Conservation (phyloP, 2,888 invertebrate genomes). For the Gasteruption jaculator region DNA sequence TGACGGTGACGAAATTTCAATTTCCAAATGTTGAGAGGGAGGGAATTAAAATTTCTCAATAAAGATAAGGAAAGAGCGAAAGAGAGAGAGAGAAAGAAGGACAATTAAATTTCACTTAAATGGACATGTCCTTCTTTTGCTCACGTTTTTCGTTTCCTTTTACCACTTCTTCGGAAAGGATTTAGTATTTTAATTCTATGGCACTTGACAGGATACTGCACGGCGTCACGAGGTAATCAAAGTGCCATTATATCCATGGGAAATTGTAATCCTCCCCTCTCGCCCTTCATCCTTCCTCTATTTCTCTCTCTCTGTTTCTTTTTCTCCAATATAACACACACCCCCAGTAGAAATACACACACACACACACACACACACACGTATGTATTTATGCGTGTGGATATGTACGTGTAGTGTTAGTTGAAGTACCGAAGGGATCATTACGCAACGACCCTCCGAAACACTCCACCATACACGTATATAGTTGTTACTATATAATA, state of each 20-base stretch:
- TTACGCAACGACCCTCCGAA: constrained; percentile 33
- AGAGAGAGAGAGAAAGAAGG: background rate
- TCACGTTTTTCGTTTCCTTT: constrained; percentile 23
- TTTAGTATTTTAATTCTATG: no score
- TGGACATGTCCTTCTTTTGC: constrained; percentile 8
- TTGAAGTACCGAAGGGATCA: no score
- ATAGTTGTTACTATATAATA: constrained; percentile 18
- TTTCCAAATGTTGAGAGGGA: no score
- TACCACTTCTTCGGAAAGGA: constrained; percentile 27
- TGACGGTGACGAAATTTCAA: no score
- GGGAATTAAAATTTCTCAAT: no score
- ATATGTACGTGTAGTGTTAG: no score
- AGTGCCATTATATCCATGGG: constrained; percentile 51
- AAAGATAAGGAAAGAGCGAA: no score
- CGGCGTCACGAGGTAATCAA: constrained; percentile 49
- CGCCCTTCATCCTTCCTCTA: constrained; percentile 11
- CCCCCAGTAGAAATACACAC: constrained; percentile 12
- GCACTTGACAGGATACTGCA: constrained; percentile 45
- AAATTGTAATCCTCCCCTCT: constrained; percentile 38
- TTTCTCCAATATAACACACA: background rate
- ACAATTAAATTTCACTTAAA: constrained; percentile 9
- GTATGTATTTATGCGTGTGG: constrained; percentile 10
- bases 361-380: background rate
- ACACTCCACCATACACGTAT: no score
- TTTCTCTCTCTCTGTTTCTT: background rate